A percentile compares a stretch with the other conserved stretches of the same genome.
Evolutionary conservation across 2,888 invertebrate genomes (phyloP).

Genomic region (Nudaria mundana): DNA sequence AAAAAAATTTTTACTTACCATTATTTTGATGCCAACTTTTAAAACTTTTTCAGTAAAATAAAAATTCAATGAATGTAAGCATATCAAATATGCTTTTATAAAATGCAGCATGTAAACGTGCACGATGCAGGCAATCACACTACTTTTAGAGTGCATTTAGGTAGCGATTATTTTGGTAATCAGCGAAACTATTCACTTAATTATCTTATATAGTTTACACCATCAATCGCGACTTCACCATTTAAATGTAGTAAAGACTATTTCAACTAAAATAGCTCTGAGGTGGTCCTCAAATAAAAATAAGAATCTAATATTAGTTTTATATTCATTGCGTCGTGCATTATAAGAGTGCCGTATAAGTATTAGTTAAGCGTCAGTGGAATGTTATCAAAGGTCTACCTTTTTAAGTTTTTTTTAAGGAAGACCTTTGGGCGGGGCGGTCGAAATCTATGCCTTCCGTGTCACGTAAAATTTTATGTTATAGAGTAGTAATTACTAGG

Average conservation of each 20-base stretch:
- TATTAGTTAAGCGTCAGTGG: conserved; percentile 21
- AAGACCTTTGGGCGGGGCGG: conserved; percentile 36
- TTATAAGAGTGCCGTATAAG: no score
- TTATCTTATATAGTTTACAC: conserved; percentile 61
- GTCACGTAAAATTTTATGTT: conserved; percentile 50
- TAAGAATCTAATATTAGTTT: conserved; percentile 1
- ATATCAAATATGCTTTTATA: background rate
- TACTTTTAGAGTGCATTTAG: conserved; percentile 64
- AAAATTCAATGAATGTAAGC: background rate
- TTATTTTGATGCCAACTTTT: no score
- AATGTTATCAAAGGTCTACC: background rate
- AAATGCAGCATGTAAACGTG: conserved; percentile 47
- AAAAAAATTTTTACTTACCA: no score
- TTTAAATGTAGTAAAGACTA: conserved; percentile 53
- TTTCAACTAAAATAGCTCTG: conserved; percentile 43
- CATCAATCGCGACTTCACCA: conserved; percentile 45
- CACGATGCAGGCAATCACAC: conserved; percentile 43
- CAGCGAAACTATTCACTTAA: conserved; percentile 58
- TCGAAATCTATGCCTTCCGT: conserved; percentile 48
- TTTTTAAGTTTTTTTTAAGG: conserved; percentile 8
- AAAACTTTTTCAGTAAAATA: no score
- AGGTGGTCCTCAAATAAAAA: conserved; percentile 38
- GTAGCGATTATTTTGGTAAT: conserved; percentile 58
- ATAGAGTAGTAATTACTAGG: conserved; percentile 32
- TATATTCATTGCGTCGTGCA: conserved; percentile 8